A percentile compares a stretch with the other conserved stretches of the same genome.
Conservation (phyloP, 2,888 invertebrate genomes). For the Catocala sponsa region DNA sequence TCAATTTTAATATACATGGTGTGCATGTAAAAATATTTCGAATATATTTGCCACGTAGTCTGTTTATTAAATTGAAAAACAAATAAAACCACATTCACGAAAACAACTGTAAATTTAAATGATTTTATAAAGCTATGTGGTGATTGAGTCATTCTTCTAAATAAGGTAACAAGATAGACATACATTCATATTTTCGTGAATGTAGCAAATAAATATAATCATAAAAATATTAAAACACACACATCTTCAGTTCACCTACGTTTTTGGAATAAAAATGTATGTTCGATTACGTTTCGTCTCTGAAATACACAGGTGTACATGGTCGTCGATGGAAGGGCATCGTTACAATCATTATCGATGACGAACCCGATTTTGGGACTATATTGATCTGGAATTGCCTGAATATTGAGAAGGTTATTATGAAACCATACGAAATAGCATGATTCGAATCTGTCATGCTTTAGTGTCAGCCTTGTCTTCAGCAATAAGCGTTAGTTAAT, state of each 20-base stretch:
- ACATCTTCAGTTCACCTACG: slow-evolving; percentile 80
- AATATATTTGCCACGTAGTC: too few species aligned
- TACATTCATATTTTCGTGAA: slow-evolving; percentile 56
- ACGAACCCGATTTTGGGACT: slow-evolving; percentile 81
- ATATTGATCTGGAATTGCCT: slow-evolving; percentile 76
- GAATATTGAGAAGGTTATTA: slow-evolving; percentile 77
- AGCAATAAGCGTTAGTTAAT: slow-evolving; percentile 75
- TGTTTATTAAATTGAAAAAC: slow-evolving; percentile 69
- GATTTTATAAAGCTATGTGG: background rate
- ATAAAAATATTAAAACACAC: slow-evolving; percentile 61
- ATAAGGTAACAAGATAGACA: too few species aligned
- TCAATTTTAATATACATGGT: slow-evolving; percentile 59
- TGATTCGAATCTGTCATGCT: slow-evolving; percentile 60
- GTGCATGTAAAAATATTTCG: too few species aligned
- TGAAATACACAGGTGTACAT: slow-evolving; percentile 69
- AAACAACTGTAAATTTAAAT: slow-evolving; percentile 32
- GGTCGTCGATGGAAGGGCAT: slow-evolving; percentile 59
- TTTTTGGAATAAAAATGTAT: slow-evolving; percentile 71
- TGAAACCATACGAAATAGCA: slow-evolving; percentile 51
- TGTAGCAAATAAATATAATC: slow-evolving; percentile 51
- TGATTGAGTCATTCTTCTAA: too few species aligned
- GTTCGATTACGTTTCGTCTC: slow-evolving; percentile 58
- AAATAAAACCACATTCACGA: slow-evolving; percentile 61
- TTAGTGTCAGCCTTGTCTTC: slow-evolving; percentile 60
- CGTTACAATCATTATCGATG: slow-evolving; percentile 58